Percentiles rank a stretch among this genome's conserved stretches.
phyloP scores from a whole-genome alignment of 2,888 invertebrate genomes.

The Agonopterix heracliana region DNA sequence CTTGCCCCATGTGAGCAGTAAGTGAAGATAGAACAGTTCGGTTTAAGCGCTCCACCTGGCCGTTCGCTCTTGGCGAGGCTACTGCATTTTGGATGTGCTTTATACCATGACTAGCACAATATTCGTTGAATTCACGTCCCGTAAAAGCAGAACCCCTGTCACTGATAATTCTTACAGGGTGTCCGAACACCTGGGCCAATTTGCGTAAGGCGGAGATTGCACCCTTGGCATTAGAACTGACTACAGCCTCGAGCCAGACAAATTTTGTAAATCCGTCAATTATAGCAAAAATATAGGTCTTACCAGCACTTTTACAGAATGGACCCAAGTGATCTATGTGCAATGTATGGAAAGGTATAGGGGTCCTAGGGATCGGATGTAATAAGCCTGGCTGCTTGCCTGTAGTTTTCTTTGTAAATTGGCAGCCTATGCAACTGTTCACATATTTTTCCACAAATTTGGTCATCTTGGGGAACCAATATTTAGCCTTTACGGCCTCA shows the following conservation, averaged over 20 bases:
- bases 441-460: slow-evolving; percentile 14
- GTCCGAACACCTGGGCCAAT: not conserved
- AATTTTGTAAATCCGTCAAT: slow-evolving; percentile 12
- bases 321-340: slow-evolving; percentile 14
- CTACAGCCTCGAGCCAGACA: slow-evolving; percentile 11
- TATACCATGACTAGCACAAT: slow-evolving; percentile 3
- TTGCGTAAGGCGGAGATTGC: not conserved
- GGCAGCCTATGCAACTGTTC: slow-evolving; percentile 11
- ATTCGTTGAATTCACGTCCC: slow-evolving; percentile 11
- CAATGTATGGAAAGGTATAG: slow-evolving; percentile 10
- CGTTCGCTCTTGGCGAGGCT: slow-evolving; percentile 17
- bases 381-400: slow-evolving; percentile 9
- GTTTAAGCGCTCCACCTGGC: slow-evolving; percentile 25
- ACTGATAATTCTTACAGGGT: too few relatives aligned
- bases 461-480: too few relatives aligned
- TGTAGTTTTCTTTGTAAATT: slow-evolving; percentile 12
- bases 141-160: slow-evolving; percentile 11
- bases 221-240: slow-evolving; percentile 1
- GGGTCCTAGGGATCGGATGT: slow-evolving; percentile 11
- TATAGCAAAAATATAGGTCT: slow-evolving; percentile 8
- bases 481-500: too few relatives aligned
- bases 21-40: slow-evolving; percentile 4
- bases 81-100: slow-evolving; percentile 23
- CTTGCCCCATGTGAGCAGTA: not conserved
- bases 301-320: slow-evolving; percentile 10